phyloP scores from a whole-genome alignment of 2,797 vertebrate species.

The Lophotriccus pileatus region DNA sequence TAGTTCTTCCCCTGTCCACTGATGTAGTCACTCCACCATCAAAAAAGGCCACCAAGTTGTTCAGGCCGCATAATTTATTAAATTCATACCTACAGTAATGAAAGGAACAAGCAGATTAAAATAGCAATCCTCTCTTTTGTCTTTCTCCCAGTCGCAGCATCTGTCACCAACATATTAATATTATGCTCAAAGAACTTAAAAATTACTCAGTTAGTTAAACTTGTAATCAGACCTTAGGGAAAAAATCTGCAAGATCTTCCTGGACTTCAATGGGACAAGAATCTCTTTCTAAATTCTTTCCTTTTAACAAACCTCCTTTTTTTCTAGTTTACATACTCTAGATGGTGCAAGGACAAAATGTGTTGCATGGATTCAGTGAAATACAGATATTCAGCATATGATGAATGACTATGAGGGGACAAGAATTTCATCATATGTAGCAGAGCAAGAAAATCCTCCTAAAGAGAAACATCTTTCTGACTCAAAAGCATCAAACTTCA shows the following conservation, averaged over 20 bases:
- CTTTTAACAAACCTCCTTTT: accelerated
- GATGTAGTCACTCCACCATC: not conserved
- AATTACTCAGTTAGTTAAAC: not conserved
- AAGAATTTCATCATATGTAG: not conserved
- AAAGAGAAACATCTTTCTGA: not conserved
- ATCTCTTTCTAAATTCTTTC: not conserved
- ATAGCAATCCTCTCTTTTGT: not conserved
- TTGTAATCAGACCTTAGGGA: not conserved
- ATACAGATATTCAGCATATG: not conserved
- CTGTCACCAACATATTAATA: not conserved
- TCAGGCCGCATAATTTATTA: not conserved
- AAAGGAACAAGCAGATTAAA: not conserved
- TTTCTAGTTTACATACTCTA: not conserved
- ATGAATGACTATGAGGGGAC: not conserved
- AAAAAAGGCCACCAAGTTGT: not conserved
- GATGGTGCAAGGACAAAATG: not conserved
- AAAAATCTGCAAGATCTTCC: not conserved
- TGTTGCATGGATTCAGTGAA: not conserved
- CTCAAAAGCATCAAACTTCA: not conserved
- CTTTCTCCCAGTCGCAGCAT: not conserved
- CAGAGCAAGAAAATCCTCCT: not conserved
- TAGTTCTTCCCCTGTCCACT: not conserved
- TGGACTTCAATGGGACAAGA: not conserved
- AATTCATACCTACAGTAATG: not conserved
- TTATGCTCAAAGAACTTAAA: not conserved